Evolutionary conservation across 2,888 invertebrate species (phyloP).

Genomic region (Eupithecia exiguata): DNA sequence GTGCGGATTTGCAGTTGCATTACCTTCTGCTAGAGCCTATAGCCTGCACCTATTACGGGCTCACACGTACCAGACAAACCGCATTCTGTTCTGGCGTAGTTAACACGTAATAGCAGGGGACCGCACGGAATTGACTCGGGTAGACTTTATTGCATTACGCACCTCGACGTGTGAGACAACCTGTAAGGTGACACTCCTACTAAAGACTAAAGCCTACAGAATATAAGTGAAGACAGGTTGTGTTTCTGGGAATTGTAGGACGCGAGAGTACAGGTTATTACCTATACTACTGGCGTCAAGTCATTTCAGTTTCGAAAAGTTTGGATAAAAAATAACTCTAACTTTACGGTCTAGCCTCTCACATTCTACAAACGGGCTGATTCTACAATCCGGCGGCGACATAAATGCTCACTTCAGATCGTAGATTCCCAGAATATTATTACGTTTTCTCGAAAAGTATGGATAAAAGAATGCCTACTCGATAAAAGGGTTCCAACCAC

Average conservation of each 20-base stretch:
- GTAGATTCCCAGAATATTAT: background rate
- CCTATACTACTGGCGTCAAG: too few species aligned
- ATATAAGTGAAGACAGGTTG: background rate
- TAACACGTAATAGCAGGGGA: constrained; percentile 37
- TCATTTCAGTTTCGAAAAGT: too few species aligned
- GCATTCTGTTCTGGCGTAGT: constrained; percentile 35
- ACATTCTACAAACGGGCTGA: too few species aligned
- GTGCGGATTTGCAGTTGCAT: constrained; percentile 5
- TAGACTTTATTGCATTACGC: constrained; percentile 43
- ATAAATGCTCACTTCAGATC: background rate
- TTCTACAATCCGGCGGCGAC: too few species aligned
- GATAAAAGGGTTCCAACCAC: background rate
- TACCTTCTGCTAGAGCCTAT: background rate
- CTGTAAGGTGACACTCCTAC: background rate
- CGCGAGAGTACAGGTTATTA: too few species aligned
- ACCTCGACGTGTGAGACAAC: constrained; percentile 20
- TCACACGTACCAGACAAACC: constrained; percentile 35
- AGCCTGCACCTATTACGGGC: constrained; percentile 15
- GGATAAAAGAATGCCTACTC: background rate
- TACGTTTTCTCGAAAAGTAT: background rate
- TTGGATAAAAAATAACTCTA: too few species aligned
- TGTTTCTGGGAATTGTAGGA: background rate
- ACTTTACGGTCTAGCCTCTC: too few species aligned
- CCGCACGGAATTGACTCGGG: constrained; percentile 37
- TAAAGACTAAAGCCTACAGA: background rate